Conservation (phyloP, 2,113 vertebrate species). For the Coracopsis vasa region DNA sequence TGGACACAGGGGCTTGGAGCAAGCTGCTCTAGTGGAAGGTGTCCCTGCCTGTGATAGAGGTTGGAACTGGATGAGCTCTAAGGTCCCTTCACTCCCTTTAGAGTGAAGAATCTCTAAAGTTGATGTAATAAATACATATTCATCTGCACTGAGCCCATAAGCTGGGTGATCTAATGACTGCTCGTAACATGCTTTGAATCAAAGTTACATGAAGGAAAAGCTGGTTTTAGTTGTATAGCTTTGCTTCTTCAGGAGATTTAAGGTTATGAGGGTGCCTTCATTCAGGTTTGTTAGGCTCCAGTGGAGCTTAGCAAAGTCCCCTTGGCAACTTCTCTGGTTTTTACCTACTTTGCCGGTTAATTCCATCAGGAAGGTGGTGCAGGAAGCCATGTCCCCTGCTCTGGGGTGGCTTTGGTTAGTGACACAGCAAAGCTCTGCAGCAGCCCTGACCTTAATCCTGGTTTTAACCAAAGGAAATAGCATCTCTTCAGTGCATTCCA, state of each 20-base stretch:
- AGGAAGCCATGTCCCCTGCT: not conserved
- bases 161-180: not conserved
- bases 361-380: not conserved
- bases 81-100: not conserved
- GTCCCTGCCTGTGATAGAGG: not conserved
- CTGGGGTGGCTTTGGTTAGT: not conserved
- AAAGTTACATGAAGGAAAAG: not conserved
- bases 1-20: not conserved
- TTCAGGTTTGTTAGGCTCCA: not conserved
- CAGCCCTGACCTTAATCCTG: not conserved
- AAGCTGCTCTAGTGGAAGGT: not conserved
- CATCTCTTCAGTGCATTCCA: not conserved
- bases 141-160: accelerated
- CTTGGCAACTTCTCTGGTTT: not conserved
- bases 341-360: not conserved
- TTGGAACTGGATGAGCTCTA: not conserved
- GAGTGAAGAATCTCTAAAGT: not conserved
- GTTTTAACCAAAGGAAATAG: not conserved
- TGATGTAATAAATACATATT: accelerated
- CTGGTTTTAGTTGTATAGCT: not conserved
- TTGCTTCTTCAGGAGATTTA: not conserved
- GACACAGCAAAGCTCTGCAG: not conserved
- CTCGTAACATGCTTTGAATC: not conserved
- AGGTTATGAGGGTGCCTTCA: not conserved
- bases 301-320: not conserved